These are phyloP conservation scores for Corvus moneduloides DNA, from an alignment of 2,113 vertebrate species.

Conservation along the genomic window DNA sequence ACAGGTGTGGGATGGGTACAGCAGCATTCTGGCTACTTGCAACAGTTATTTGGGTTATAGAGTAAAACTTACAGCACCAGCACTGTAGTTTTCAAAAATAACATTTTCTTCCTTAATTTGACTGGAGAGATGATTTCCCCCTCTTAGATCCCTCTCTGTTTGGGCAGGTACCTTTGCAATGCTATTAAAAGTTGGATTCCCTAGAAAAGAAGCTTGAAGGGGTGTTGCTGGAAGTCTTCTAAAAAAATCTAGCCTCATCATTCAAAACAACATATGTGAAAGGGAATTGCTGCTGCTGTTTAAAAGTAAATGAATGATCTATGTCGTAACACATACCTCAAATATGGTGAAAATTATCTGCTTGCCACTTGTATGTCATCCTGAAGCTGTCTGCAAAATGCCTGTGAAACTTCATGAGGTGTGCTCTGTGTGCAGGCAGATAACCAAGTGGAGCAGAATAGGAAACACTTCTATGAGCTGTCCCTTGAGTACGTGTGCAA, in stretches of 20 bases:
- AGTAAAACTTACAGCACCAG: background rate
- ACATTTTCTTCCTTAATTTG: background rate
- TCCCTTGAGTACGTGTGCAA: slow-evolving; percentile 96
- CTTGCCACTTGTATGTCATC: background rate
- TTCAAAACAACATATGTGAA: background rate
- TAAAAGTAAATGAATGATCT: background rate
- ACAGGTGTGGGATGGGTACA: background rate
- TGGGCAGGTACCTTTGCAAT: background rate
- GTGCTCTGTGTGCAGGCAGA: slow-evolving; percentile 81
- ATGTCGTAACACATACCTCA: background rate
- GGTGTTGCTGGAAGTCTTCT: background rate
- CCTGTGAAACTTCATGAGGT: background rate
- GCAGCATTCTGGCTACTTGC: background rate
- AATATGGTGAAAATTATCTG: background rate
- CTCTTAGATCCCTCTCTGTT: background rate
- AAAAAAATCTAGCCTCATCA: background rate
- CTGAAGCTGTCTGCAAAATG: background rate
- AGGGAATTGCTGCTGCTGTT: background rate
- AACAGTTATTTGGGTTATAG: background rate
- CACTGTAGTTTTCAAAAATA: background rate
- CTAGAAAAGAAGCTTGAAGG: background rate
- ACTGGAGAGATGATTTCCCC: background rate
- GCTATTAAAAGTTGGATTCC: background rate
- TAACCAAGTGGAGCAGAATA: slow-evolving; percentile 85
- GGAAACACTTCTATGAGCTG: slow-evolving; percentile 92